These are phyloP conservation scores for Trachelus iudaicus DNA, from an alignment of 2,888 invertebrate genomes.

Conservation along the genomic window DNA sequence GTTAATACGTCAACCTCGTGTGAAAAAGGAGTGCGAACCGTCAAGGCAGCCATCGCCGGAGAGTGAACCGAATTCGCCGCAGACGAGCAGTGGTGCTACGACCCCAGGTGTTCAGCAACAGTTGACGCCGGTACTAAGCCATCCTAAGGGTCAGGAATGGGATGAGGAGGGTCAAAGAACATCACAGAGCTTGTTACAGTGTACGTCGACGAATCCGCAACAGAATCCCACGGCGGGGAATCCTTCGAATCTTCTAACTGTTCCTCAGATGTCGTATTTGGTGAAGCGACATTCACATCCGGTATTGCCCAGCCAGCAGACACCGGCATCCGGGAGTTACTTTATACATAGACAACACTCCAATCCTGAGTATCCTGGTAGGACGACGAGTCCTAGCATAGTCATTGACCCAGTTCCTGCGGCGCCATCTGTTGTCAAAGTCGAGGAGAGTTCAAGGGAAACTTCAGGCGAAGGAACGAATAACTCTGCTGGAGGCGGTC, in stretches of 20 bases:
- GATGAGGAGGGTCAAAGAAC: conserved; percentile 34
- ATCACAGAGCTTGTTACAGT: conserved; percentile 20
- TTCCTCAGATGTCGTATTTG: conserved; percentile 70
- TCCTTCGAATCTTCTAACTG: conserved; percentile 70
- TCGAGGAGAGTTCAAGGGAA: conserved; percentile 47
- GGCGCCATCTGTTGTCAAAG: conserved; percentile 34
- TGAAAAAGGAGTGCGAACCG: conserved; percentile 74
- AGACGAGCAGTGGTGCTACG: conserved; percentile 33
- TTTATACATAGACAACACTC: conserved; percentile 69
- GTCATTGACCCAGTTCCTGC: conserved; percentile 61
- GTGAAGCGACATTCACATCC: conserved; percentile 78
- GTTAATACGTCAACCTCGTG: conserved; percentile 75
- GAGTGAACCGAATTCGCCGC: conserved; percentile 57
- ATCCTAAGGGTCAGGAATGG: conserved; percentile 44
- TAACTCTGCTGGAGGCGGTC: conserved; percentile 43
- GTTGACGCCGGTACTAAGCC: conserved; percentile 65
- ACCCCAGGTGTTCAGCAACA: conserved; percentile 39
- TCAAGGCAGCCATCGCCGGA: conserved; percentile 62
- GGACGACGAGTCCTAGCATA: conserved; percentile 49
- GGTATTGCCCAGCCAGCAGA: conserved; percentile 71
- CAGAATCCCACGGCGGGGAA: conserved; percentile 69
- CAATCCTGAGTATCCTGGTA: conserved; percentile 63
- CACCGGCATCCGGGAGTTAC: conserved; percentile 49
- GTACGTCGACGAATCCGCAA: conserved; percentile 64
- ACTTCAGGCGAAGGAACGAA: conserved; percentile 43